These are phyloP conservation scores for Rhynchopsitta pachyrhyncha DNA, from an alignment of 2,113 vertebrate genomes.

Conservation along the genomic window DNA sequence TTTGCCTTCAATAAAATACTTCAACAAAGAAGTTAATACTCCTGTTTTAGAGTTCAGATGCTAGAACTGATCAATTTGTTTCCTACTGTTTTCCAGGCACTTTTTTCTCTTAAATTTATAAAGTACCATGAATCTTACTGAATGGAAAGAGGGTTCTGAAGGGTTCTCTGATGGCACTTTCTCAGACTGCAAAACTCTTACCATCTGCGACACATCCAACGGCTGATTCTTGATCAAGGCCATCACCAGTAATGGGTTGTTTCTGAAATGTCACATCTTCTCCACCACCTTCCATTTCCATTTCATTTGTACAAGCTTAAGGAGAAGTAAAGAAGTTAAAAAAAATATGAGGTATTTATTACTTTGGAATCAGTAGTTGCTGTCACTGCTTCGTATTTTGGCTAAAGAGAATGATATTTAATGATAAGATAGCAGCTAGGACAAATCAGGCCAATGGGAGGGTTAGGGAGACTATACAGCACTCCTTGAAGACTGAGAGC, in stretches of 20 bases:
- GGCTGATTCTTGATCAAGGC: conserved; percentile 17
- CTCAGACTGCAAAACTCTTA: conserved; percentile 46
- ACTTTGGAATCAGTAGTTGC: background rate
- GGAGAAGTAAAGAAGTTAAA: conserved; percentile 22
- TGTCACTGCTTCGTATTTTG: background rate
- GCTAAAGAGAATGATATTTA: background rate
- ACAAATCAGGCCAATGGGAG: background rate
- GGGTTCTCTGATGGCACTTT: background rate
- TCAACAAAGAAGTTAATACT: background rate
- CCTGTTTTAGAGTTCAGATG: background rate
- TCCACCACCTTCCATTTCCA: conserved; percentile 69
- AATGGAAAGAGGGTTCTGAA: background rate
- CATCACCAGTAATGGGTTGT: conserved; percentile 6
- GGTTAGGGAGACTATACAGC: background rate
- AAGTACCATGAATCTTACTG: background rate
- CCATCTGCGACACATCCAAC: conserved; percentile 67
- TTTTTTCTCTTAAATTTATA: background rate
- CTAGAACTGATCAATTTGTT: background rate
- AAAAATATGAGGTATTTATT: background rate
- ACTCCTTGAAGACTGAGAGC: background rate
- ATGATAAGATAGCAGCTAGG: background rate
- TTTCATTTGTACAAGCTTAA: conserved; percentile 73
- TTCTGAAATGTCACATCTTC: conserved; percentile 57
- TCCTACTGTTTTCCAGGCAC: background rate
- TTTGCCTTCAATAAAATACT: background rate